Conservation (phyloP, 2,888 invertebrate species). For the Volucella bombylans region DNA sequence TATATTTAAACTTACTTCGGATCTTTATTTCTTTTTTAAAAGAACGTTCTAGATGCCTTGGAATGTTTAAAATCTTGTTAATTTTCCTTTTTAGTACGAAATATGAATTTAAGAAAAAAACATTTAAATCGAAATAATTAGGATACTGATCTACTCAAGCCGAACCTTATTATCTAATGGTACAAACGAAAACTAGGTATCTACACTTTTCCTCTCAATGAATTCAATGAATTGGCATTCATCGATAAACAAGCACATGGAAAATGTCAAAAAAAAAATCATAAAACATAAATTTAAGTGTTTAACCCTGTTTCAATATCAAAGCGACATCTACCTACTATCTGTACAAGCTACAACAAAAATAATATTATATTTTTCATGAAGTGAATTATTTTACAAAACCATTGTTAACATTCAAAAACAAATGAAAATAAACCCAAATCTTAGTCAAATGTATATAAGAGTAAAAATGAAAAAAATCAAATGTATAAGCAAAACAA, state of each 20-base stretch:
- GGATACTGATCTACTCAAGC: conserved; percentile 50
- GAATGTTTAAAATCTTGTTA: too few species aligned
- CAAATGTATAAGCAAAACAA: conserved; percentile 25
- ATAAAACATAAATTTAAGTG: conserved; percentile 12
- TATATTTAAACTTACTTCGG: too few species aligned
- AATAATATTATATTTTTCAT: conserved; percentile 33
- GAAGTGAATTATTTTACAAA: conserved; percentile 26
- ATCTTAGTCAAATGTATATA: conserved; percentile 51
- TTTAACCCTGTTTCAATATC: conserved; percentile 58
- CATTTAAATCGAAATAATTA: conserved; percentile 3
- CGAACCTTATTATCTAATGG: too few species aligned
- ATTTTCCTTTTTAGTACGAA: too few species aligned
- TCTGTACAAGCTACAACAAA: conserved; percentile 50
- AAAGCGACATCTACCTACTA: conserved; percentile 61
- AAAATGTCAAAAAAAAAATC: conserved; percentile 12
- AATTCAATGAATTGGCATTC: conserved; percentile 42
- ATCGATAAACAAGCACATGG: neutral
- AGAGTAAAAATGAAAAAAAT: conserved; percentile 4
- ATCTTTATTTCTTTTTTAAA: too few species aligned
- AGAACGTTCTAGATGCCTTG: too few species aligned
- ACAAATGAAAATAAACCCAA: conserved; percentile 8
- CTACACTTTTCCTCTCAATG: neutral
- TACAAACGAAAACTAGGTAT: too few species aligned
- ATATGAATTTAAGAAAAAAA: neutral
- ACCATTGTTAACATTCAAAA: conserved; percentile 54